Conservation (phyloP, 2,797 vertebrate genomes). For the Scarus forsteni region DNA sequence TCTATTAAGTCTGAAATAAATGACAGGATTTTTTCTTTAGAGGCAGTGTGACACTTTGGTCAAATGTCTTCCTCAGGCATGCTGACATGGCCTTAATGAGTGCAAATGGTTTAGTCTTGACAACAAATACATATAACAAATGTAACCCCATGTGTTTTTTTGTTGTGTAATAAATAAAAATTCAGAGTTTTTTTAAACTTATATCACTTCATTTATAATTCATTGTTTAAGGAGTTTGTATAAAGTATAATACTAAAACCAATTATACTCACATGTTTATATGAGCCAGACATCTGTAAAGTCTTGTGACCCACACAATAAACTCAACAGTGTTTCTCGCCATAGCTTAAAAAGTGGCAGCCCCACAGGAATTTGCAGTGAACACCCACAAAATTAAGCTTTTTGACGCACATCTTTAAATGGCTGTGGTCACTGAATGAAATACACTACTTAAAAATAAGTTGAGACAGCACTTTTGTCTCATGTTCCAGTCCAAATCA, state of each 20-base stretch:
- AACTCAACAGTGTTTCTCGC: slow-evolving; percentile 35
- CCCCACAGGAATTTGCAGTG: slow-evolving; percentile 44
- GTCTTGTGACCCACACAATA: slow-evolving; percentile 33
- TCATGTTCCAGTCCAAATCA: slow-evolving; percentile 10
- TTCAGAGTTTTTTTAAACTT: too few species aligned
- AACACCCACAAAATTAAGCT: slow-evolving; percentile 40
- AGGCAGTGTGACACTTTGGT: slow-evolving; percentile 14
- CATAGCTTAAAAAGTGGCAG: slow-evolving; percentile 44
- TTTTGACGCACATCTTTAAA: slow-evolving; percentile 35
- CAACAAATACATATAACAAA: not conserved
- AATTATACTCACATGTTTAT: slow-evolving; percentile 13
- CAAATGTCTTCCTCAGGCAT: slow-evolving; percentile 32
- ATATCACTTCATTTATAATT: not conserved
- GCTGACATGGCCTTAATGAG: slow-evolving; percentile 31
- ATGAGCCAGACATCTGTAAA: slow-evolving; percentile 35
- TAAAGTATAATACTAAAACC: slow-evolving; percentile 1
- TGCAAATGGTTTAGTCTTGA: not conserved
- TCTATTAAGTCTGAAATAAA: not conserved
- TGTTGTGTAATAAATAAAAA: too few species aligned
- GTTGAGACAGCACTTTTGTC: slow-evolving; percentile 33
- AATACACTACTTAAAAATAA: slow-evolving; percentile 29
- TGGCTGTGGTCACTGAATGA: slow-evolving; percentile 25
- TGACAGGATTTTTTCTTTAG: not conserved
- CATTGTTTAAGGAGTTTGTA: not conserved
- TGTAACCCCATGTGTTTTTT: not conserved